Percentiles rank a stretch among this genome's conserved stretches.
Conservation (phyloP, 1,140 invertebrate genomes). For the Drosophila suzukii region DNA sequence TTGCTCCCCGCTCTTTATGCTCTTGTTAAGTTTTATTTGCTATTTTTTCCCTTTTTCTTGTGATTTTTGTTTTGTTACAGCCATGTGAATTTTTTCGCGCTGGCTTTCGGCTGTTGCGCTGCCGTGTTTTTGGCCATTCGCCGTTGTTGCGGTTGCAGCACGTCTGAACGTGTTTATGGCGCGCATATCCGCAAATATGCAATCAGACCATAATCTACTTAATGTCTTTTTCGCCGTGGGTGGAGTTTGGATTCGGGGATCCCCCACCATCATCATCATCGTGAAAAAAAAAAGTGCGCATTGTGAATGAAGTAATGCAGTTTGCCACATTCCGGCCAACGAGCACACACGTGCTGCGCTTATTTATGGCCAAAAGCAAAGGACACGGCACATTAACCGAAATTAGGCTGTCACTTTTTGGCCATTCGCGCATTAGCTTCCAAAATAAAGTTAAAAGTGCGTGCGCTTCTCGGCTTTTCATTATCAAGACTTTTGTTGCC, state of each 20-base stretch:
- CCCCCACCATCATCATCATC: not conserved
- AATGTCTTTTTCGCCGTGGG: conserved; percentile 72
- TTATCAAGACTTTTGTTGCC: conserved; percentile 46
- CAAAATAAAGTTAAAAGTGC: conserved; percentile 53
- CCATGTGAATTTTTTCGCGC: conserved; percentile 25
- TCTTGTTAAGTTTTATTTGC: conserved; percentile 36
- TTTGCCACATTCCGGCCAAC: conserved; percentile 56
- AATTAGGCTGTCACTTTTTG: conserved; percentile 76
- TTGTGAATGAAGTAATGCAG: conserved; percentile 76
- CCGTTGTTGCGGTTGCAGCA: conserved; percentile 78
- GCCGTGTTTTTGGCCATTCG: conserved; percentile 50
- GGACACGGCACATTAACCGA: conserved; percentile 72
- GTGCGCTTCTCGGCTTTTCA: conserved; percentile 40
- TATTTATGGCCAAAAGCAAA: conserved; percentile 40
- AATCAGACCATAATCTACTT: conserved; percentile 83
- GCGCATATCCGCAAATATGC: conserved; percentile 83
- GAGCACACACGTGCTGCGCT: conserved; percentile 21
- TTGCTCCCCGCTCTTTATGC: conserved; percentile 38
- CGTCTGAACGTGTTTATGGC: conserved; percentile 82
- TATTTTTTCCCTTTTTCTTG: conserved; percentile 1
- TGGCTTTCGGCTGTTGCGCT: conserved; percentile 62
- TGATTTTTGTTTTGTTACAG: conserved; percentile 22
- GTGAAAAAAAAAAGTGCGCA: conserved; percentile 42
- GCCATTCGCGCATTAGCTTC: conserved; percentile 45
- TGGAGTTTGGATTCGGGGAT: conserved; percentile 12